Conservation (phyloP, 2,113 vertebrate genomes). For the Meriones unguiculatus region DNA sequence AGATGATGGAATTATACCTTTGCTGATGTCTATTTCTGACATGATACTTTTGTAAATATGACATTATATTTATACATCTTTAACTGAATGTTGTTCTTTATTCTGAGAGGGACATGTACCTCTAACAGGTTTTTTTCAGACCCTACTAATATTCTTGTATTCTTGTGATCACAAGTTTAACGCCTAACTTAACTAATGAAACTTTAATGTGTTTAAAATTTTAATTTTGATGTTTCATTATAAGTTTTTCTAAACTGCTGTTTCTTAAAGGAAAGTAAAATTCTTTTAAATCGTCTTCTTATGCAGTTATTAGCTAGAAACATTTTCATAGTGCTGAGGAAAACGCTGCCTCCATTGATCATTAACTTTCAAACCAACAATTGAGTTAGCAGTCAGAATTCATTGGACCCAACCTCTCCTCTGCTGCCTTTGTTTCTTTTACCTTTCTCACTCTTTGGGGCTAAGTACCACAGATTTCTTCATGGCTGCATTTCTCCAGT, state of each 20-base stretch:
- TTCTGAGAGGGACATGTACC: slow-evolving; percentile 3
- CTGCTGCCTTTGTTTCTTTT: neutral
- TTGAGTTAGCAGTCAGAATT: neutral
- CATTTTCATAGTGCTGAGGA: neutral
- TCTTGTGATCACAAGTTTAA: neutral
- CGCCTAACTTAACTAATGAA: neutral
- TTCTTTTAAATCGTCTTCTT: neutral
- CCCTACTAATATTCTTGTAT: neutral
- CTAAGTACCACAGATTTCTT: neutral
- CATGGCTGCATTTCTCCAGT: neutral
- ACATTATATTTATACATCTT: neutral
- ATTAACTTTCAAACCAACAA: neutral
- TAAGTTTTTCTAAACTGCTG: neutral
- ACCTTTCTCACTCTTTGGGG: neutral
- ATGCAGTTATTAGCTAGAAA: neutral
- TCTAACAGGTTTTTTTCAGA: slow-evolving; percentile 25
- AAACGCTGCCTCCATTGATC: neutral
- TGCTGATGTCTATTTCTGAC: slow-evolving; percentile 15
- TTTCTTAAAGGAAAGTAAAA: neutral
- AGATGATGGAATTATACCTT: neutral
- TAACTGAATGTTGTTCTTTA: neutral
- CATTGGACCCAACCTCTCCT: neutral
- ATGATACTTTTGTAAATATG: neutral
- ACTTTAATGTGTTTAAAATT: neutral
- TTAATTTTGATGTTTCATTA: neutral